These are phyloP conservation scores for Argynnis bischoffii DNA, from an alignment of 2,888 invertebrate genomes.

Conservation along the genomic window DNA sequence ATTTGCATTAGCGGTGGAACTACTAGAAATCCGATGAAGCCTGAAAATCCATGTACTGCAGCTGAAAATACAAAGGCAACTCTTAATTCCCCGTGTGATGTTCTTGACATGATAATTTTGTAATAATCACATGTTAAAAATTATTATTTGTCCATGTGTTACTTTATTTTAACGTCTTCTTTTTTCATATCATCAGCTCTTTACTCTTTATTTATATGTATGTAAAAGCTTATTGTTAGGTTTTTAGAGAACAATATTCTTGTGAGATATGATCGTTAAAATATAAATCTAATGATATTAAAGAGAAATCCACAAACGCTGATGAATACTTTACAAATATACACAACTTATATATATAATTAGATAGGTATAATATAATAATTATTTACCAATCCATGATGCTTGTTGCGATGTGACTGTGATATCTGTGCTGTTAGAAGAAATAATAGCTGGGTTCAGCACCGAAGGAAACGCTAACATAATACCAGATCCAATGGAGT, in stretches of 20 bases:
- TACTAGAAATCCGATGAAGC: conserved; percentile 48
- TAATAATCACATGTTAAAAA: no score
- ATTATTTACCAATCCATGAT: conserved; percentile 54
- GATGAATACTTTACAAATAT: no score
- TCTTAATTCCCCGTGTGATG: neutral
- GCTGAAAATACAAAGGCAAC: conserved; percentile 45
- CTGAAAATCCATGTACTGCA: conserved; percentile 49
- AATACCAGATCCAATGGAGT: conserved; percentile 44
- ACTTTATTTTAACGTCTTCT: no score
- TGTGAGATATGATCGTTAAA: neutral
- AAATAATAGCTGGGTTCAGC: conserved; percentile 48
- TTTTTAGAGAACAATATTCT: no score
- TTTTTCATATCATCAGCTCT: no score
- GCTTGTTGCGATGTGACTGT: conserved; percentile 48
- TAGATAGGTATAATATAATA: neutral
- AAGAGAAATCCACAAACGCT: neutral
- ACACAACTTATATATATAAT: no score
- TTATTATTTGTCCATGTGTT: no score
- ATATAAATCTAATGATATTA: neutral
- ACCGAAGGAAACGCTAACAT: conserved; percentile 50
- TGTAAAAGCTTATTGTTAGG: no score
- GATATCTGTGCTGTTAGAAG: conserved; percentile 46
- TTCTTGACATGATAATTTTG: no score
- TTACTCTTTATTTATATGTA: no score
- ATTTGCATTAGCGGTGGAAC: conserved; percentile 50